Evolutionary conservation across 2,888 invertebrate genomes (phyloP).

Genomic region (Epistrophe eligans): DNA sequence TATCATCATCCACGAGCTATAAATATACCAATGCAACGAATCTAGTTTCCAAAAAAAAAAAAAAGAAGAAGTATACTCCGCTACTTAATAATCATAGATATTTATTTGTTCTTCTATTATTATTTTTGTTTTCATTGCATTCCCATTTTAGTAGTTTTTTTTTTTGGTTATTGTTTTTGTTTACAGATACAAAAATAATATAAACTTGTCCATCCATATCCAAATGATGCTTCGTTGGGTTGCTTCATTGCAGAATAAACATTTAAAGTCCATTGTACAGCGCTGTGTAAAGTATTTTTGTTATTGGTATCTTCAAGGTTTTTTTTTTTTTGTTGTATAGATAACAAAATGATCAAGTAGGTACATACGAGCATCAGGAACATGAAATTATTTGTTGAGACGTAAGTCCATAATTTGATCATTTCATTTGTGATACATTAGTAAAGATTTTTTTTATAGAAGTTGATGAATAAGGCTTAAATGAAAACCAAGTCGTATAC

Average conservation of each 20-base stretch:
- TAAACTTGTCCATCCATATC: conserved; percentile 38
- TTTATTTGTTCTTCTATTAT: conserved; percentile 66
- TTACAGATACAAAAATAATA: conserved; percentile 29
- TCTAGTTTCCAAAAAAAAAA: not conserved
- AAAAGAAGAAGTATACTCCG: conserved; percentile 2
- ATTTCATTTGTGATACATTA: no score
- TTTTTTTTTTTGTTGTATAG: no score
- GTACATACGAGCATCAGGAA: no score
- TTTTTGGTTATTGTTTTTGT: conserved; percentile 45
- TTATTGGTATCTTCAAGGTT: no score
- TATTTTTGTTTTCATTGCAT: conserved; percentile 56
- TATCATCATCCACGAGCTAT: not conserved
- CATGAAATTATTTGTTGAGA: no score
- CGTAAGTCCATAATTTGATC: no score
- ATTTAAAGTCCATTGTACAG: conserved; percentile 12
- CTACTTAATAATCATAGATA: conserved; percentile 72
- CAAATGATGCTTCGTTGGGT: not conserved
- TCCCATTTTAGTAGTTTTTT: conserved; percentile 34
- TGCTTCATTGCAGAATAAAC: not conserved
- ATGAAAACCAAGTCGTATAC: no score
- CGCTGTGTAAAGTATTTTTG: not conserved
- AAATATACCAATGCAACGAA: not conserved
- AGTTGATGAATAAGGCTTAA: no score
- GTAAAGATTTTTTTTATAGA: no score
- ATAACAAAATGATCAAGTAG: no score